phyloP scores from a whole-genome alignment of 2,888 invertebrate species.

The Siphlonurus alternatus region DNA sequence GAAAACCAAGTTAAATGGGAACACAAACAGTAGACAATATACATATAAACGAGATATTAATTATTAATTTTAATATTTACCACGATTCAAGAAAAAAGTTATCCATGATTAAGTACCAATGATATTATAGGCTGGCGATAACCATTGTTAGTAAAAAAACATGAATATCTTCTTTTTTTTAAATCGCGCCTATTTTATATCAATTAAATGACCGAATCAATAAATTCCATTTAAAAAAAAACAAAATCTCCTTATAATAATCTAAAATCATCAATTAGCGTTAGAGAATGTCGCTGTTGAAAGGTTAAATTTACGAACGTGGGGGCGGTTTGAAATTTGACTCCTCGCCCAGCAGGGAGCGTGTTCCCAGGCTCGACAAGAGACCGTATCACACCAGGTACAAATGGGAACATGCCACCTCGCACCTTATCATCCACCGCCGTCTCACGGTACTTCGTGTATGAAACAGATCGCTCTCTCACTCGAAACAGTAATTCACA shows the following conservation, averaged over 20 bases:
- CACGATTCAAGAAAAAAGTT: no score
- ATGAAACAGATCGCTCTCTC: not conserved
- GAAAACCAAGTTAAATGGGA: no score
- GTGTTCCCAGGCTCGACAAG: not conserved
- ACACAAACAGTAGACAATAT: no score
- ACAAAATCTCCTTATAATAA: not conserved
- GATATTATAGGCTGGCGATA: no score
- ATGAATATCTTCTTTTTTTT: no score
- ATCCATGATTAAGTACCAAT: no score
- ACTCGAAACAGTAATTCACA: not conserved
- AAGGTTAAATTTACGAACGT: not conserved
- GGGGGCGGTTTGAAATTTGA: not conserved
- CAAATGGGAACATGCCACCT: not conserved
- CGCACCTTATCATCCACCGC: not conserved
- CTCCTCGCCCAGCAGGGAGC: not conserved
- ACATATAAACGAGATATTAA: no score
- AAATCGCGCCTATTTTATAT: no score
- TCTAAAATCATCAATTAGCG: not conserved
- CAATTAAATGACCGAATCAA: no score
- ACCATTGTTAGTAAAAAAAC: no score
- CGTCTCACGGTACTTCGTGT: not conserved
- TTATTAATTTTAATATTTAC: no score
- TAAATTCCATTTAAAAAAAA: no score
- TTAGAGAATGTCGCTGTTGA: not conserved
- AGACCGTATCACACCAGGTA: not conserved